These are phyloP conservation scores for Nothoprocta pentlandii DNA, from an alignment of 2,113 vertebrate genomes.

Conservation along the genomic window DNA sequence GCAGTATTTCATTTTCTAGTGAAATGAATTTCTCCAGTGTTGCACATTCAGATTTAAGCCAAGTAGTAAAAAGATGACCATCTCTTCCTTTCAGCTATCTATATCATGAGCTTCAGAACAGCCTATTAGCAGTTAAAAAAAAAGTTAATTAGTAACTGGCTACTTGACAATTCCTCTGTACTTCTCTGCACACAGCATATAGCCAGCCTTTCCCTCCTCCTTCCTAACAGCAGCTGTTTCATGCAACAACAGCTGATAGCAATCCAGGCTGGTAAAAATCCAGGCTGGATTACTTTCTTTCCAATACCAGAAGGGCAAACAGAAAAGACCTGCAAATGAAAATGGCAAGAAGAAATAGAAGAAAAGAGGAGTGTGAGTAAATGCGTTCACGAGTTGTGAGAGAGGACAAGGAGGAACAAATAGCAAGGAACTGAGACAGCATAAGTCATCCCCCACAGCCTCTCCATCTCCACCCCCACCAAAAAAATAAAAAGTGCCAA, in stretches of 20 bases:
- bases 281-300: constrained; percentile 56
- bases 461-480: not conserved
- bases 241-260: constrained; percentile 55
- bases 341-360: not conserved
- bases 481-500: no score
- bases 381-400: no score
- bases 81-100: not conserved
- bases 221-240: constrained; percentile 52
- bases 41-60: not conserved
- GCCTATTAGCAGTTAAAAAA: not conserved
- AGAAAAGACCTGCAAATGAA: not conserved
- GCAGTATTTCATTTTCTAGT: not conserved
- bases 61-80: not conserved
- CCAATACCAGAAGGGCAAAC: constrained; percentile 48
- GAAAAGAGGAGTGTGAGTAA: not conserved
- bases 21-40: not conserved
- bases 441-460: not conserved
- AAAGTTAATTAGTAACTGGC: not conserved
- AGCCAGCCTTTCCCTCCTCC: constrained; percentile 3
- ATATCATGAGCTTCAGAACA: constrained; percentile 19
- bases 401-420: not conserved
- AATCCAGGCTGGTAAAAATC: constrained; percentile 37
- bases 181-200: constrained; percentile 9
- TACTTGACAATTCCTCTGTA: not conserved
- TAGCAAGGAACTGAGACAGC: not conserved